Base-by-base conservation (phyloP, 2,797 vertebrate genomes). In the Miichthys miiuy region DNA sequence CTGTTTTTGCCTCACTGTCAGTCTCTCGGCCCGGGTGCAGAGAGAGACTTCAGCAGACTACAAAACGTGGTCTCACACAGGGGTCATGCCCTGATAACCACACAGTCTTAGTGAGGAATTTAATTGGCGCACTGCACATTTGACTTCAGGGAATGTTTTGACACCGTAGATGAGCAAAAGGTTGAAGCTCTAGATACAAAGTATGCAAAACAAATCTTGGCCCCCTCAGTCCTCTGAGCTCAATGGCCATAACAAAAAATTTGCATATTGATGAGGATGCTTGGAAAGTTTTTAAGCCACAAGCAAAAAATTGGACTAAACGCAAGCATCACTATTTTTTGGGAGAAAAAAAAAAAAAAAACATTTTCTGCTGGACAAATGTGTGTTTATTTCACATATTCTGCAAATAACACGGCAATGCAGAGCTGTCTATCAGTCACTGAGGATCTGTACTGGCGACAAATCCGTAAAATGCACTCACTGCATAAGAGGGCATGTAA, bases 71-170 rank as follows among this genome's bases (percentile, higher is more conserved):
- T 30, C 88, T 88, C 75, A 78, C 80, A 69, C 79, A 54, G 69
- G 70, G 88, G 89, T 91, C 83, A 77, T 81, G 88, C 86, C 89
- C 89, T 85, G 89, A 87, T 91, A 91, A 92, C 83, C 89, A 62
- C 85, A 67, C 78, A 61, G 86, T 81, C 81, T 84, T 86, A 83
- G 82, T 44, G 83, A 81, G 77, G 73, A 77, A 78, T 91, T 91
- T 94, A 91, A 92, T 93, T 92, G 90, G 90, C 85, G 83, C 69
- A 27, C 74, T 88, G 88, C 84, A 66, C 85, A 75, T 92, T 89
- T 83, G 73, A 90, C 89, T 91, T 81, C 75, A 13, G 84, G 88
- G 88, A 83, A 85, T 85, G 83, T 88, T 87, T 88, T 85, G 84
- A 85, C 87, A 89, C 82, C n/a, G 67, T 52, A 44, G 82, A 82